Base-by-base conservation (phyloP, 2,888 invertebrate genomes). In the Neria commutata region DNA sequence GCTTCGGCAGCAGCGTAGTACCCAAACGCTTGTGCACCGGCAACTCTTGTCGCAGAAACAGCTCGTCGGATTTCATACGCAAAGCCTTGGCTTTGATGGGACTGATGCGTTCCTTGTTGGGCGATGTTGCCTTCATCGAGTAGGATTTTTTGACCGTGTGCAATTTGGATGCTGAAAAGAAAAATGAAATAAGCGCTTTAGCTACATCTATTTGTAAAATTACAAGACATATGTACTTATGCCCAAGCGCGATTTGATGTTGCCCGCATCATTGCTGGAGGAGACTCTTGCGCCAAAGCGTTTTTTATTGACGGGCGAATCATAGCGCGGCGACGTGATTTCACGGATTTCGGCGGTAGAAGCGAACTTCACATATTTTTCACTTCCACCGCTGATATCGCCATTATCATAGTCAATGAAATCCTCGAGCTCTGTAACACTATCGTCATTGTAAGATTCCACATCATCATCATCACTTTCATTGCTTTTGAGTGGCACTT, bases 311-410 rank as follows among this genome's bases (percentile, higher is more conserved):
- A 61, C 64, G n/a, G 65, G 65, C 14, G 60, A 14, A 40, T 69
- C 74, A 45, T 63, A 66, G 1, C 63, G 11, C 1, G 60, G 26
- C 2, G 81, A 69, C 0, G 74, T 74, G 6, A 82, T 81, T 70
- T 82, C 82, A n/a, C 80, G 70, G 10, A 82, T 79, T 66, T 82
- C 82, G 2, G 82, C 82, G 14, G 79, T 80, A 0, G 81, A 75
- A 3, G 82, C 82, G 55, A 82, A 82, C 53, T 81, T 80, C 0
- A 82, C 82, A 53, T 77, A 72, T 65, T 82, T 82, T 52, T 81
- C 81, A 8, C 66, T 73, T 1, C 2, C 58, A 64, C 62, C 69
- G 14, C 63, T 65, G 40, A 71, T 69, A 63, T 73, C 54, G 34
- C 69, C 67, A 26, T 67, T 61, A n/a, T 63, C 68, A 2, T 63